Evolutionary conservation across 2,113 vertebrate genomes (phyloP).

Genomic region (Gobio gobio): DNA sequence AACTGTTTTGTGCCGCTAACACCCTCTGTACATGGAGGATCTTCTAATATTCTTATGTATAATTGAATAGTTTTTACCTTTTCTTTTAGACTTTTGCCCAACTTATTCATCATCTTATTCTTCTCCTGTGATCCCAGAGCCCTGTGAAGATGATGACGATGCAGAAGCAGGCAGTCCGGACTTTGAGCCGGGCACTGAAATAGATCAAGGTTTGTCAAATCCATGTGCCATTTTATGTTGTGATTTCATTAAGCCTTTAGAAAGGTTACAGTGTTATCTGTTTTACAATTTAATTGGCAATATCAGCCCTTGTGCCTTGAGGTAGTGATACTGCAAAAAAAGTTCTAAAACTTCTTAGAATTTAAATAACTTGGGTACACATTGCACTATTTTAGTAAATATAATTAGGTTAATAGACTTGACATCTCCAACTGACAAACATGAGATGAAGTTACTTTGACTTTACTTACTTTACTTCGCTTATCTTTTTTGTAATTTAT

Average conservation of each 20-base stretch:
- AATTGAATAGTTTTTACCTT: background rate
- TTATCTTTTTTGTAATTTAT: background rate
- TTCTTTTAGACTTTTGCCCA: background rate
- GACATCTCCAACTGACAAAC: background rate
- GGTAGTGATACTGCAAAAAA: too few relatives aligned
- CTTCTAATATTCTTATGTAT: background rate
- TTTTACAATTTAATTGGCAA: background rate
- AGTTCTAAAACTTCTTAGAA: background rate
- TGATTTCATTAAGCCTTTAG: background rate
- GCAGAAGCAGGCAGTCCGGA: slow-evolving; percentile 86
- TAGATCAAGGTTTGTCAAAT: slow-evolving; percentile 84
- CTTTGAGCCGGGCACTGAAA: slow-evolving; percentile 86
- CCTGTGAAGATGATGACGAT: slow-evolving; percentile 77
- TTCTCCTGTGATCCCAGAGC: slow-evolving; percentile 72
- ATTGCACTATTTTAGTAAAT: background rate
- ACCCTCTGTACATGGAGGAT: background rate
- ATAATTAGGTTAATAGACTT: background rate
- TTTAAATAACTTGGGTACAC: too few relatives aligned
- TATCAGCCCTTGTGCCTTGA: background rate
- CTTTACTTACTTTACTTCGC: background rate
- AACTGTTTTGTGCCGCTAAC: background rate
- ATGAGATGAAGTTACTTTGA: background rate
- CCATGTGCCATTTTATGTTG: background rate
- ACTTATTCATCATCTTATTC: slow-evolving; percentile 32
- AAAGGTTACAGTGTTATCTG: background rate